Conservation (phyloP, 2,113 vertebrate genomes). For the Rhadina sibilatrix region DNA sequence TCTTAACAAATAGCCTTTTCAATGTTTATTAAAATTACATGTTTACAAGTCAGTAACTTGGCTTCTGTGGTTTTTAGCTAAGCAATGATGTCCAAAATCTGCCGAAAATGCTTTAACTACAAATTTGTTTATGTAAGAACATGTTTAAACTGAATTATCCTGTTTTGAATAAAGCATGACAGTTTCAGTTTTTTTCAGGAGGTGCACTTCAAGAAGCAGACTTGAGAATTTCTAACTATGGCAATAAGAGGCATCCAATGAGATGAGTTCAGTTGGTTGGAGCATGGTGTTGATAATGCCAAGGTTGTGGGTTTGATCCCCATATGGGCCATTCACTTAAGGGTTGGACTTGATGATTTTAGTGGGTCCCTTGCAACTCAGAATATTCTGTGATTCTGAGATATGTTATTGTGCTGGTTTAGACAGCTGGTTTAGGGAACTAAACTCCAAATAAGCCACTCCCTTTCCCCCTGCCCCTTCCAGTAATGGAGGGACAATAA, state of each 20-base stretch:
- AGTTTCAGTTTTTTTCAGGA: neutral
- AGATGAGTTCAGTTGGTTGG: neutral
- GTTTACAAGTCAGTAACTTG: neutral
- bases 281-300: neutral
- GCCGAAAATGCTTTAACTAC: neutral
- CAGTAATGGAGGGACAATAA: neutral
- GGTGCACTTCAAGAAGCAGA: neutral
- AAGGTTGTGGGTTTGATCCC: neutral
- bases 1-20: neutral
- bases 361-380: neutral
- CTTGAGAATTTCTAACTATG: neutral
- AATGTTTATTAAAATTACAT: neutral
- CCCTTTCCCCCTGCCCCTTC: neutral
- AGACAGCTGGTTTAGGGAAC: neutral
- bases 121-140: neutral
- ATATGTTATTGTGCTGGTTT: neutral
- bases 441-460: neutral
- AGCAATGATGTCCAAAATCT: neutral
- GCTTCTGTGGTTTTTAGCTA: neutral
- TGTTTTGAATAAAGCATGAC: neutral
- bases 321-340: neutral
- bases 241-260: neutral
- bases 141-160: neutral
- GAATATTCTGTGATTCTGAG: neutral
- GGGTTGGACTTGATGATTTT: neutral